phyloP scores from a whole-genome alignment of 2,888 invertebrate species.

The Latrodectus elegans region DNA sequence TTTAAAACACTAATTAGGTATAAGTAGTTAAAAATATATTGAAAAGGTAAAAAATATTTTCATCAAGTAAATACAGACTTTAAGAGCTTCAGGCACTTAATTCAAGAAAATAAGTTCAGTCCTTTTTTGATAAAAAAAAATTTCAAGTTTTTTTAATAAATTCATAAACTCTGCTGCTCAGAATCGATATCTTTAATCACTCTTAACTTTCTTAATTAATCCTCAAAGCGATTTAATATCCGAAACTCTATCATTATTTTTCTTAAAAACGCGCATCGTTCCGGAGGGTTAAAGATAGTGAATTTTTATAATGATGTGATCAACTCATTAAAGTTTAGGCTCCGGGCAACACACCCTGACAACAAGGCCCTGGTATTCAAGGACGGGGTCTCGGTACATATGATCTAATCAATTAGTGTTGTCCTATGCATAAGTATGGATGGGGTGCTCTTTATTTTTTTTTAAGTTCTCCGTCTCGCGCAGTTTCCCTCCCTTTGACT shows the following conservation, averaged over 20 bases:
- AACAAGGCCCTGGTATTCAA: slow-evolving; percentile 21
- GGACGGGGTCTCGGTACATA: slow-evolving; percentile 21
- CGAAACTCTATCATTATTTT: slow-evolving; percentile 30
- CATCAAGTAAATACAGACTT: no score
- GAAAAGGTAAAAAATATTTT: no score
- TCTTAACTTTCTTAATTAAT: slow-evolving; percentile 47
- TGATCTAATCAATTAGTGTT: slow-evolving; percentile 68
- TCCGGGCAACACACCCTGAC: slow-evolving; percentile 20
- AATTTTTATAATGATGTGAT: slow-evolving; percentile 62
- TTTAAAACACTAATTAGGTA: no score
- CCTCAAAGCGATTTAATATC: slow-evolving; percentile 4
- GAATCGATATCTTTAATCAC: neutral
- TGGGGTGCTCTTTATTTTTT: slow-evolving; percentile 20
- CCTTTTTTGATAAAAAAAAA: no score
- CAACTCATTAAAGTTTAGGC: slow-evolving; percentile 47
- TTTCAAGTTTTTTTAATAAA: no score
- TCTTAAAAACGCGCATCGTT: slow-evolving; percentile 19
- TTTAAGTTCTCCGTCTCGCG: neutral
- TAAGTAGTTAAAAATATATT: no score
- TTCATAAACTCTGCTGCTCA: neutral
- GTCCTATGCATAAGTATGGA: slow-evolving; percentile 31
- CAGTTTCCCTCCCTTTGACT: slow-evolving; percentile 26
- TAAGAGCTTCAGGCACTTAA: no score
- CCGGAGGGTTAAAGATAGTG: slow-evolving; percentile 5
- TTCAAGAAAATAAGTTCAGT: no score